phyloP scores from a whole-genome alignment of 1,140 invertebrate species.

The Formica exsecta region DNA sequence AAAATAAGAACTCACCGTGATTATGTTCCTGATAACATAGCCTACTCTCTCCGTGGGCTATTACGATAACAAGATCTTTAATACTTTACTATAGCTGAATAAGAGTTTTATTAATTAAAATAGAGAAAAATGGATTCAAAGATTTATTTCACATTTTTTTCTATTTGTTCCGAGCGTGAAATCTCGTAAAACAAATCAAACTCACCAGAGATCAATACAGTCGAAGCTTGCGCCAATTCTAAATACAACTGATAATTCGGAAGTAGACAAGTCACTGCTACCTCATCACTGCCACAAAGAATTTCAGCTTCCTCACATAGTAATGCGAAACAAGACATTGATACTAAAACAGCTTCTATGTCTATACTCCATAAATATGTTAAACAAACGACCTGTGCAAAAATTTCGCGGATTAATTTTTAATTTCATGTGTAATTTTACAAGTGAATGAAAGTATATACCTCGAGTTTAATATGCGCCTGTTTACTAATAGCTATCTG shows the following conservation, averaged over 20 bases:
- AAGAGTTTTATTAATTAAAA: slow-evolving; percentile 68
- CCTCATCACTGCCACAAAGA: slow-evolving; percentile 96
- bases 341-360: slow-evolving; percentile 97
- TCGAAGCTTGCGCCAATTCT: slow-evolving; percentile 96
- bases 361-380: slow-evolving; percentile 99
- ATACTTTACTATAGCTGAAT: slow-evolving; percentile 69
- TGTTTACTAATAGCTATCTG: slow-evolving; percentile 97
- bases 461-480: slow-evolving; percentile 98
- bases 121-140: slow-evolving; percentile 58
- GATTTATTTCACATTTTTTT: slow-evolving; percentile 53
- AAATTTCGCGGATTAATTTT: slow-evolving; percentile 35
- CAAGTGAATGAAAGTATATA: slow-evolving; percentile 78
- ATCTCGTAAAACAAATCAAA: slow-evolving; percentile 53
- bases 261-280: slow-evolving; percentile 95
- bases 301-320: slow-evolving; percentile 99
- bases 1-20: slow-evolving; percentile 87
- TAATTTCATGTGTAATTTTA: not conserved
- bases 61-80: slow-evolving; percentile 82
- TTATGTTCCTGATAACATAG: slow-evolving; percentile 90
- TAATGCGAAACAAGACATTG: slow-evolving; percentile 98
- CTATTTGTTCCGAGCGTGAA: not conserved
- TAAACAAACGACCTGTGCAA: slow-evolving; percentile 96
- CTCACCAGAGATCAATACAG: slow-evolving; percentile 94
- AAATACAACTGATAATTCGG: slow-evolving; percentile 98
- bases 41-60: slow-evolving; percentile 90